Evolutionary conservation across 2,797 vertebrate genomes (phyloP), one percentile per base, ranked within the genome.

Genomic region (Champsocephalus gunnari): DNA sequence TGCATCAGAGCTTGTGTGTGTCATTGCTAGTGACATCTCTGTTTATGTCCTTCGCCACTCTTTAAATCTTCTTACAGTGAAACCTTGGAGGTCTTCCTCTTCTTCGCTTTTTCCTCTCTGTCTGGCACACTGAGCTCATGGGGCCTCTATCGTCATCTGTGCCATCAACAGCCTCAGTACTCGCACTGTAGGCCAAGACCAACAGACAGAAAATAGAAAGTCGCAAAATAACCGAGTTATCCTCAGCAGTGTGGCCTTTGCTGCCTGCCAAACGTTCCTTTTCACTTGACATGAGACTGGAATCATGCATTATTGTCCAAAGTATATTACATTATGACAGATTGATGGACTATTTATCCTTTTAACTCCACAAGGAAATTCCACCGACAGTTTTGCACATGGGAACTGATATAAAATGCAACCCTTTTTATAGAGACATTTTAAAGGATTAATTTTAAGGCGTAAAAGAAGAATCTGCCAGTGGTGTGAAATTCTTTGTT

Each of bases 201-300:
- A 93, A 91, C 89, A 92, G 74, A 89, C 83, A 84, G 66, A 91
- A 92, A 90, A 91, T 90, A 92, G 87, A 90, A 77, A 49, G 82
- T 86, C 68, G 12, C 83, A 87, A 88, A 91, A 92, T 83, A 90
- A 89, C 84, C 12, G 1, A 82, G 84, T 81, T 81, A 77, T 89
- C 88, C 86, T 86, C 76, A 55, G 57, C 75, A 83, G 81, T 74
- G 73, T 81, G 77, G 77, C 59, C 78, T 87, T 72, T 77, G 51
- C 67, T 59, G 80, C 68, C 65, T 65, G 82, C 90, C 87, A 88
- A 54, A 66, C 75, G 89, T 83, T 87, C 75, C 79, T 71, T 85
- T 80, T 89, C 66, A 66, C 85, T 83, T 55, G 76, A 89, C 81
- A 84, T 73, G 64, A 82, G 77, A 77, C 60, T 87, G 75, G 82